These are phyloP conservation scores for Neotoma lepida DNA, from an alignment of 2,113 vertebrate species.

Conservation along the genomic window DNA sequence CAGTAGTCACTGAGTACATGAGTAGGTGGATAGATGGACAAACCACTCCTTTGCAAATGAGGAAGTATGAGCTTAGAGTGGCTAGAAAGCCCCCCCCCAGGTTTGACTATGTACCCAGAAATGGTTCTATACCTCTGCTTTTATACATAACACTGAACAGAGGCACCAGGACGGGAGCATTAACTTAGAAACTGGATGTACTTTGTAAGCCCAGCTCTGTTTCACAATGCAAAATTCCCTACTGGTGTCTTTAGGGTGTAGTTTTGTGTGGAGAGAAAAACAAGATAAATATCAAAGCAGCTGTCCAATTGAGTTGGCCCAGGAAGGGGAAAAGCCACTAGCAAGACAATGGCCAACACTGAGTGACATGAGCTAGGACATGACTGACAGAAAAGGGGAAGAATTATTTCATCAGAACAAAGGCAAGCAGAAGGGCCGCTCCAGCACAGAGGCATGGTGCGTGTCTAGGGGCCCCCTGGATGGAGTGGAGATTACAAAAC, in stretches of 20 bases:
- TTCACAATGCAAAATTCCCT: background rate
- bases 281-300: background rate
- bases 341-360: background rate
- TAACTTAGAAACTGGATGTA: background rate
- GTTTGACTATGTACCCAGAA: background rate
- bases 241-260: background rate
- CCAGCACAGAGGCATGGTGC: background rate
- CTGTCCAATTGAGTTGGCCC: background rate
- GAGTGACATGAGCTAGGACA: background rate
- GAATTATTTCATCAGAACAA: constrained; percentile 73
- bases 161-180: background rate
- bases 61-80: background rate
- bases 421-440: constrained; percentile 27
- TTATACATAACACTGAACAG: background rate
- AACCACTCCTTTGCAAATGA: background rate
- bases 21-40: background rate
- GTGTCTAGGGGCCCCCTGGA: background rate
- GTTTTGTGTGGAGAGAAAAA: background rate
- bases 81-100: background rate
- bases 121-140: background rate
- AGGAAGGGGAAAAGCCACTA: constrained; percentile 10
- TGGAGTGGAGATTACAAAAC: constrained; percentile 66
- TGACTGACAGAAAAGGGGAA: constrained; percentile 69
- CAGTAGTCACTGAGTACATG: background rate
- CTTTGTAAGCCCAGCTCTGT: background rate